Evolutionary conservation across 2,797 vertebrate genomes (phyloP), one percentile per base, ranked within the genome.

Genomic region (Austrolebias charrua): DNA sequence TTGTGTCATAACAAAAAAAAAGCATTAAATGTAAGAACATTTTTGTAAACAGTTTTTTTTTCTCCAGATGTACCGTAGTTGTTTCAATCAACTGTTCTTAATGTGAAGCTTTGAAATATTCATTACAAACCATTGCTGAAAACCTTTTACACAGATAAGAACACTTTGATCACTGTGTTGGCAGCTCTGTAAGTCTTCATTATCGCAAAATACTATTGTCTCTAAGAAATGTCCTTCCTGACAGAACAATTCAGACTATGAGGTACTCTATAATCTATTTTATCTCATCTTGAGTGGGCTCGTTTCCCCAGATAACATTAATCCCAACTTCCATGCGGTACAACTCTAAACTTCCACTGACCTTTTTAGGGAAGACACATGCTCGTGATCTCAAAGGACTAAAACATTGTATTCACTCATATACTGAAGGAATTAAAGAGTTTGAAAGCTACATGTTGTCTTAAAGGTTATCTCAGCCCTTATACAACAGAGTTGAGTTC

Each of bases 281-380:
- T 88, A 91, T 91, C 84, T 89, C 80, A 87, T 89, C 90, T 79
- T 58, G 56, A 72, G 59, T 43, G 73, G 51, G 71, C 84, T 91
- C 86, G 88, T 76, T 82, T 81, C 71, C 46, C 43, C 6, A 78
- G 88, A 91, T 90, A 85, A 81, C 74, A 75, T 82, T 86, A 83
- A 73, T 15, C 28, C 50, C 4, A 44, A 68, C 75, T 87, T 92
- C 89, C 89, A 89, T 56, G 83, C 63, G 54, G 66, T 71, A 43
- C 31, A 71, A 50, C 49, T 72, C 54, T 76, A 85, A 84, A 85
- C 72, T 61, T 61, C 28, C 28, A 58, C 67, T 73, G 81, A 87
- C 82, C 84, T 65, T 75, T 56, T 78, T 67, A 60, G 66, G 24
- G 43, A 43, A 55, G 57, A 60, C 46, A 43, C 47, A 43, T 53